Evolutionary conservation across 2,113 vertebrate species (phyloP), one percentile per base, ranked within the genome.

Genomic region (Lichenostomus cassidix): DNA sequence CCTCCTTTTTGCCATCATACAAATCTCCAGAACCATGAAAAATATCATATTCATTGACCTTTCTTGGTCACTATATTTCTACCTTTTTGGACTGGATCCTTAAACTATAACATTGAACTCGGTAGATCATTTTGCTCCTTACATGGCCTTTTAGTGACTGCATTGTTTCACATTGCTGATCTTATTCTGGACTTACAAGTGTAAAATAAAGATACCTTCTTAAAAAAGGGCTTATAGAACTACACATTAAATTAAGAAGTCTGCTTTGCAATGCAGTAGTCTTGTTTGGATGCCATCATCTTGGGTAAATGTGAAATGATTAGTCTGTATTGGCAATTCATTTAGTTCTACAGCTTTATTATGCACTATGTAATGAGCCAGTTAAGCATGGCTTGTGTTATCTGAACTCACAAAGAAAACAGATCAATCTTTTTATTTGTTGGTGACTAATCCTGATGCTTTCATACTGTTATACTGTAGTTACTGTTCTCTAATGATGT

Each of bases 321-420:
- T 94, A 89, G 20, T 55, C n/a, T 86, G 28, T 63, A 35, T 58
- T 81, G 24, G 31, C 64, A 92, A 88, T 71, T 93, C 5, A 86
- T 92, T 91, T 91, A 39, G 24, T 71, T 91, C 88, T 86, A 80
- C 71, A 88, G 33, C 59, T 95, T 80, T 77, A 80, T 93, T 83
- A 70, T 49, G 35, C 23, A 17, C 25, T 82, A 3, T n/a, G 20
- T 85, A 95, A 79, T 42, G 71, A 93, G 53, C 25, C 37, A 64
- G 31, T 55, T 86, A 70, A 83, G 13, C 1, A 1, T 74, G 42
- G 27, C 44, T 90, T 88, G 5, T 74, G 31, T 81, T 83, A 46
- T 37, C 47, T 83, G 59, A 91, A 70, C 39, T 83, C 21, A 33
- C 29, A 81, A 56, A 93, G 56, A 68, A 88, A 94, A 73, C 31